Percentiles rank a stretch among this genome's conserved stretches.
Evolutionary conservation across 2,888 invertebrate species (phyloP).

Genomic region (Actias luna): DNA sequence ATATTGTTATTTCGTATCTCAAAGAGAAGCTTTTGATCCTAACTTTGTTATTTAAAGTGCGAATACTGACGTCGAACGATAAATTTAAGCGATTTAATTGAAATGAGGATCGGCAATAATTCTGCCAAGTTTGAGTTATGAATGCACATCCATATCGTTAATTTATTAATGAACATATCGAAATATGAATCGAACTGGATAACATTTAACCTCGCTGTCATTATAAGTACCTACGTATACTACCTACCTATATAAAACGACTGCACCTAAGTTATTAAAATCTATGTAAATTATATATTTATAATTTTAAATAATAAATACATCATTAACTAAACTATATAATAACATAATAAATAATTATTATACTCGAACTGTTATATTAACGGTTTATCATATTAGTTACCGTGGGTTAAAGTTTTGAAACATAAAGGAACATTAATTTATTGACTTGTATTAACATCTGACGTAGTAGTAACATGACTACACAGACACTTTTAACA

Average conservation of each 20-base stretch:
- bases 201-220: constrained; percentile 20
- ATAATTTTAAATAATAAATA: not conserved
- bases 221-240: not conserved
- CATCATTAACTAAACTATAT: not conserved
- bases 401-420: too few species aligned
- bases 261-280: not conserved
- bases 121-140: constrained; percentile 46
- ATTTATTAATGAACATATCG: constrained; percentile 36
- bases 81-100: constrained; percentile 55
- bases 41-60: constrained; percentile 37
- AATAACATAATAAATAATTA: not conserved
- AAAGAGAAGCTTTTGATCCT: constrained; percentile 52
- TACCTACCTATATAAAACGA: not conserved
- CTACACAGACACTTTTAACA: too few species aligned
- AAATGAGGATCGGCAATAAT: constrained; percentile 44
- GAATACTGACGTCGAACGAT: constrained; percentile 35
- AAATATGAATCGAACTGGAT: constrained; percentile 31
- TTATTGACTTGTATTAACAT: too few species aligned
- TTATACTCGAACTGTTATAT: not conserved
- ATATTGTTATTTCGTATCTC: constrained; percentile 21
- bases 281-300: not conserved
- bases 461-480: too few species aligned
- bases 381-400: not conserved
- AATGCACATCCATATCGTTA: constrained; percentile 35
- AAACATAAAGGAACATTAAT: too few species aligned